Conservation (phyloP, 2,797 vertebrate genomes). For the Arremon aurantiirostris region DNA sequence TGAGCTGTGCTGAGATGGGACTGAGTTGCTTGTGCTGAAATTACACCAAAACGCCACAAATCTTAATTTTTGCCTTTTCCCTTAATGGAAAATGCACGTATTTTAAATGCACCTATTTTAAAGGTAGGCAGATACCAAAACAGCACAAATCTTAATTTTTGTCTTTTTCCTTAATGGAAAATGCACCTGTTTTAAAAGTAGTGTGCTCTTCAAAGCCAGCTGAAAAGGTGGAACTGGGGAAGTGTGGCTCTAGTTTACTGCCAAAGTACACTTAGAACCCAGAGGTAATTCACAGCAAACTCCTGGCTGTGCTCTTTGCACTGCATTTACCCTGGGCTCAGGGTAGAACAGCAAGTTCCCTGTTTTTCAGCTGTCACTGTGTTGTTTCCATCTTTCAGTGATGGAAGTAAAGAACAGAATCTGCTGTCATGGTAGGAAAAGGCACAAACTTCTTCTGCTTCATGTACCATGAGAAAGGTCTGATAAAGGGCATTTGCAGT, state of each 20-base stretch:
- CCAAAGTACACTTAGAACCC: neutral
- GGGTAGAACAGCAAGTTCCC: neutral
- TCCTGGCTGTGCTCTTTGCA: neutral
- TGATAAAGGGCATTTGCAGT: slow-evolving; percentile 33
- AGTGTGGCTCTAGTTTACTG: neutral
- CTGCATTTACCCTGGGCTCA: neutral
- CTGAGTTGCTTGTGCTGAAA: neutral
- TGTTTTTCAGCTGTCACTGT: neutral
- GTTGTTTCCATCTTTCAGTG: neutral
- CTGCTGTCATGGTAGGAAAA: neutral
- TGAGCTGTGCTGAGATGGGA: neutral
- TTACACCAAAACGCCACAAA: neutral
- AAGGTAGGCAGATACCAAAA: neutral
- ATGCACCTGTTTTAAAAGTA: neutral
- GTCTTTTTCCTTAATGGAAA: too few relatives aligned
- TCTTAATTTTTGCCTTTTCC: neutral
- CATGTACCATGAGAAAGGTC: neutral
- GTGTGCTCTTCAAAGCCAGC: neutral
- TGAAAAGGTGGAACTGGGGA: neutral
- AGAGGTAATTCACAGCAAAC: neutral
- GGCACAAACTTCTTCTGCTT: neutral
- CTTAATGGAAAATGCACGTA: neutral
- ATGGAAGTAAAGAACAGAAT: neutral
- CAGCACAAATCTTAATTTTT: too few relatives aligned
- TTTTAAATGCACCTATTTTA: neutral